Percentiles rank a stretch among this genome's conserved stretches.
Evolutionary conservation across 2,888 invertebrate genomes (phyloP).

Genomic region (Chloroclysta siterata): DNA sequence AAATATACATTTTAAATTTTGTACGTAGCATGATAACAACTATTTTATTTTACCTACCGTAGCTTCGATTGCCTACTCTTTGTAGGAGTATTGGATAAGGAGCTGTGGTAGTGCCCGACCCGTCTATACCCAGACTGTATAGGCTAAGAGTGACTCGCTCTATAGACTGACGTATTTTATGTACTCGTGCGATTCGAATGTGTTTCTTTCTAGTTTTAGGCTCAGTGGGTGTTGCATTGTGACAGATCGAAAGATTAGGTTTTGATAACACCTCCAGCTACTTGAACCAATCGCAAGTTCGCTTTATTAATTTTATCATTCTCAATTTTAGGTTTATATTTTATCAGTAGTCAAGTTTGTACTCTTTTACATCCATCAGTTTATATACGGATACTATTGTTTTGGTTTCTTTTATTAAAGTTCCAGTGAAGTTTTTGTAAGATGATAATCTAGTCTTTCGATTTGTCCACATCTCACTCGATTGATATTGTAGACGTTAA

Average conservation of each 20-base stretch:
- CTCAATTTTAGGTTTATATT: not conserved
- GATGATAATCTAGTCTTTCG: slow-evolving; percentile 18
- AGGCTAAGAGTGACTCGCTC: slow-evolving; percentile 77
- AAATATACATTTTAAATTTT: not conserved
- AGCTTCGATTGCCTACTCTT: slow-evolving; percentile 3
- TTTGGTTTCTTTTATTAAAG: not conserved
- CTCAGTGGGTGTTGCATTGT: slow-evolving; percentile 45
- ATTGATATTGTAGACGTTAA: slow-evolving; percentile 45
- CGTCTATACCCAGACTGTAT: slow-evolving; percentile 71
- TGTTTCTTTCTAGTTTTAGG: slow-evolving; percentile 68
- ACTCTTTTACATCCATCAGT: not conserved
- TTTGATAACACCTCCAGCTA: not conserved
- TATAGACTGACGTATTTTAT: slow-evolving; percentile 81
- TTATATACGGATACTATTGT: not conserved
- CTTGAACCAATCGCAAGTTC: not conserved
- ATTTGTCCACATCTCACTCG: slow-evolving; percentile 33
- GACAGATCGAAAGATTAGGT: slow-evolving; percentile 17
- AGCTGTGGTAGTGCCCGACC: slow-evolving; percentile 51
- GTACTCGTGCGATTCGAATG: slow-evolving; percentile 79
- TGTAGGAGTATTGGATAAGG: slow-evolving; percentile 28
- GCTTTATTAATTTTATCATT: not conserved
- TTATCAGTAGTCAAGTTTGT: not conserved
- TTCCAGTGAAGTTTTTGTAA: not conserved
- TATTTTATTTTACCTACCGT: not conserved
- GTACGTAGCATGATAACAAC: not conserved